Evolutionary conservation across 2,113 vertebrate species (phyloP), one percentile per base, ranked within the genome.

Genomic region (Oxyruncus cristatus): DNA sequence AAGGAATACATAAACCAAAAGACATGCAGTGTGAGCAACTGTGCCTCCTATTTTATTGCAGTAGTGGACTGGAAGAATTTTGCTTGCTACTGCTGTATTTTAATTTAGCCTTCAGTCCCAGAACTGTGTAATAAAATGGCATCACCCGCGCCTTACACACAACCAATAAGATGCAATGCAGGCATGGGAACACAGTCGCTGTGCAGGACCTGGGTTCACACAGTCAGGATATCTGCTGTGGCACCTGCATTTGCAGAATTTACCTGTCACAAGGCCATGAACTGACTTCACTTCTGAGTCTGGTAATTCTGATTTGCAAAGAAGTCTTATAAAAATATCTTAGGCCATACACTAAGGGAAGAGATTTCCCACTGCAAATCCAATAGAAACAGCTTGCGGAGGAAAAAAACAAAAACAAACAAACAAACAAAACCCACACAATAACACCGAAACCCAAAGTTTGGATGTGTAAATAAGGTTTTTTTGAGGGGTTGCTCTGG

Each of bases 141-240:
- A 41, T 42, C 30, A 47, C 5, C 21, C 4, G 1, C 7, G 1
- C 23, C 13, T 4, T 14, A 17, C 14, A 15, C n/a, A 63, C 50
- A 70, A 33, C 6, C 23, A 63, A 17, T 5, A 33, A 52, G 35
- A 37, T 3, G 5, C 35, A 59, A 28, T 1, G 6, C 10, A 41
- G 42, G 22, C 8, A 26, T 18, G 67, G 33, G 33, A 59, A 41
- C 1, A 1, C 11, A 8, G 7, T 82, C 14, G 56, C 39, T 11
- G 2, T 49, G 42, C 30, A 74, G 59, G 22, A 70, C 26, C 10
- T 26, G 21, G 14, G 10, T 70, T 88, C 46, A 68, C 24, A 27
- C 6, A 27, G 35, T 3, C 11, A 8, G 16, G 47, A 35, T 19
- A 72, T 20, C 18, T 78, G n/a, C 42, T 59, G 30, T 27, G 42